phyloP scores from a whole-genome alignment of 2,797 vertebrate species.

The Sebastes miniatus region DNA sequence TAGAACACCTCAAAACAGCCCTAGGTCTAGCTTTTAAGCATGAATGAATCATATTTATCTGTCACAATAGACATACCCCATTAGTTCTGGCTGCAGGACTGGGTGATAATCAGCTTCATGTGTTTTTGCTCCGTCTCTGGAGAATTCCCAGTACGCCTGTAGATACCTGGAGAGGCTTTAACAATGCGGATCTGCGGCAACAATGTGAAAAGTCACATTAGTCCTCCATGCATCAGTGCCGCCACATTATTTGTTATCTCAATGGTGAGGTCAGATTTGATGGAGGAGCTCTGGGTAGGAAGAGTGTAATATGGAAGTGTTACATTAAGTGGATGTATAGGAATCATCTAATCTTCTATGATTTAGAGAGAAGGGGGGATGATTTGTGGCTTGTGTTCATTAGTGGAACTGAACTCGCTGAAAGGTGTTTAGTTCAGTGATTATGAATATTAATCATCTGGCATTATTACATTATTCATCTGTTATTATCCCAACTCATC shows the following conservation, averaged over 20 bases:
- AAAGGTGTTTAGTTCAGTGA: not conserved
- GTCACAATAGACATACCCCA: constrained; percentile 9
- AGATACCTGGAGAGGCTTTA: not conserved
- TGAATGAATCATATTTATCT: constrained; percentile 31
- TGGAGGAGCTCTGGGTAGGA: not conserved
- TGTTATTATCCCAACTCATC: too few relatives aligned
- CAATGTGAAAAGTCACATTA: not conserved
- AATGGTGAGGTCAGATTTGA: not conserved
- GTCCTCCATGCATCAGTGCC: not conserved
- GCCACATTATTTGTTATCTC: not conserved
- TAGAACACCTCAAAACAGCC: constrained; percentile 15
- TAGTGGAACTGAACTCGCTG: not conserved
- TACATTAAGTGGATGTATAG: not conserved
- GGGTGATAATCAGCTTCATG: constrained; percentile 7
- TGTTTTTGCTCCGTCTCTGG: not conserved
- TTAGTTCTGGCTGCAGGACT: constrained; percentile 4
- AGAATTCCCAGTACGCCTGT: not conserved
- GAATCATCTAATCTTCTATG: not conserved
- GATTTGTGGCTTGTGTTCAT: not conserved
- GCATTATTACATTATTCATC: not conserved
- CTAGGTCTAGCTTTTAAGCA: constrained; percentile 8
- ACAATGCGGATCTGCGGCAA: not conserved
- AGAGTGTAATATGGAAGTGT: not conserved
- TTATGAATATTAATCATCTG: not conserved
- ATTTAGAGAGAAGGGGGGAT: not conserved